A percentile compares a stretch with the other conserved stretches of the same genome.
These are phyloP conservation scores for Rhagium mordax DNA, from an alignment of 2,888 invertebrate genomes.

Conservation along the genomic window DNA sequence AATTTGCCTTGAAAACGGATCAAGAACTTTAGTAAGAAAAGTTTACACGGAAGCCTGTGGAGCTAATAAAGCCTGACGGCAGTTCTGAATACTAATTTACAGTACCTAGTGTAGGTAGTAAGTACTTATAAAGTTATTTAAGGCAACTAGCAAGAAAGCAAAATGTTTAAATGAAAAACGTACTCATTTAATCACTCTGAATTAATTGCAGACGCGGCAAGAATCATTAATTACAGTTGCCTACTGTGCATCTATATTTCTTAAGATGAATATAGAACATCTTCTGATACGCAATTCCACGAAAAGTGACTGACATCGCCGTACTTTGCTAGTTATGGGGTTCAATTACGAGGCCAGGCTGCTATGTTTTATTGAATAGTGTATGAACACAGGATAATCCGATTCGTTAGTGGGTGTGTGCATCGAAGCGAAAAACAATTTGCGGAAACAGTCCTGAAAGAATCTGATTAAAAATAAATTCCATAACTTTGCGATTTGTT, in stretches of 20 bases:
- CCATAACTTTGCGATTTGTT: too few species aligned
- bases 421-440: too few species aligned
- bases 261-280: not conserved
- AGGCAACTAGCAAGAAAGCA: not conserved
- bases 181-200: not conserved
- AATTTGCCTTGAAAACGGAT: not conserved
- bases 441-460: too few species aligned
- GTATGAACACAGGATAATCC: too few species aligned
- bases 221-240: not conserved
- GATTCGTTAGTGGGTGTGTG: too few species aligned
- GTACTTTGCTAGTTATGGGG: not conserved
- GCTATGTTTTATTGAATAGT: not conserved
- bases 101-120: not conserved
- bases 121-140: not conserved
- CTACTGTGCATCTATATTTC: not conserved
- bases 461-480: too few species aligned
- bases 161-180: not conserved
- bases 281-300: not conserved
- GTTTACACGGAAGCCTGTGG: not conserved
- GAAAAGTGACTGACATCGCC: not conserved
- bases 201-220: not conserved
- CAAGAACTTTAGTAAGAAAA: not conserved
- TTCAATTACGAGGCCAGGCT: not conserved
- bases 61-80: not conserved
- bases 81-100: not conserved